Conservation (phyloP, 2,797 vertebrate genomes). For the Clarias pachynema region DNA sequence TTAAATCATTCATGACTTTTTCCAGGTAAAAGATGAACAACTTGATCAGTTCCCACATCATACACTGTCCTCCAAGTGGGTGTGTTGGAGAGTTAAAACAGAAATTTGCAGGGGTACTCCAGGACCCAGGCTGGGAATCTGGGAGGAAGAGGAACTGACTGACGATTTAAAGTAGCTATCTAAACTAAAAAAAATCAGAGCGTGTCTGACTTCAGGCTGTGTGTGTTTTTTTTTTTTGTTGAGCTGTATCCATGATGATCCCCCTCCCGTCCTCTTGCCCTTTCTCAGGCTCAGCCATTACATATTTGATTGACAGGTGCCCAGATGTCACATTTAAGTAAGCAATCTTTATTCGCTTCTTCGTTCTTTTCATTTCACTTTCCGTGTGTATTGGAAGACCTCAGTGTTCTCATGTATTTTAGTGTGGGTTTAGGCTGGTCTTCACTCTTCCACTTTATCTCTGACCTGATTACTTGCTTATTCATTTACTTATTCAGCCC, state of each 20-base stretch:
- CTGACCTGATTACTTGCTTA: slow-evolving; percentile 41
- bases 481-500: slow-evolving; percentile 52
- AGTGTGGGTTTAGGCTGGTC: slow-evolving; percentile 32
- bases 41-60: neutral
- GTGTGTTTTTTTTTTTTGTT: slow-evolving; percentile 35
- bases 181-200: slow-evolving; percentile 44
- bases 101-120: neutral
- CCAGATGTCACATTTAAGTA: slow-evolving; percentile 48
- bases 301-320: slow-evolving; percentile 56
- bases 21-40: neutral
- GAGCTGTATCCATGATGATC: slow-evolving; percentile 51
- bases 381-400: neutral
- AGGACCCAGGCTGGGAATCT: neutral
- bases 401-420: slow-evolving; percentile 5
- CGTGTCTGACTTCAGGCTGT: slow-evolving; percentile 44
- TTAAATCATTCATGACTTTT: neutral
- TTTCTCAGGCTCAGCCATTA: slow-evolving; percentile 43
- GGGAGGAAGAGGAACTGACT: slow-evolving; percentile 39
- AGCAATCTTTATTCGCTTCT: slow-evolving; percentile 31
- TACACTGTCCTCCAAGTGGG: neutral
- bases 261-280: slow-evolving; percentile 19
- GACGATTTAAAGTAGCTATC: slow-evolving; percentile 25
- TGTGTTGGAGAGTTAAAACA: neutral
- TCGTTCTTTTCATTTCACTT: slow-evolving; percentile 3
- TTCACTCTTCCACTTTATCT: slow-evolving; percentile 41